These are phyloP conservation scores for Eretmodus cyanostictus DNA, from an alignment of 2,113 vertebrate genomes.

Conservation along the genomic window DNA sequence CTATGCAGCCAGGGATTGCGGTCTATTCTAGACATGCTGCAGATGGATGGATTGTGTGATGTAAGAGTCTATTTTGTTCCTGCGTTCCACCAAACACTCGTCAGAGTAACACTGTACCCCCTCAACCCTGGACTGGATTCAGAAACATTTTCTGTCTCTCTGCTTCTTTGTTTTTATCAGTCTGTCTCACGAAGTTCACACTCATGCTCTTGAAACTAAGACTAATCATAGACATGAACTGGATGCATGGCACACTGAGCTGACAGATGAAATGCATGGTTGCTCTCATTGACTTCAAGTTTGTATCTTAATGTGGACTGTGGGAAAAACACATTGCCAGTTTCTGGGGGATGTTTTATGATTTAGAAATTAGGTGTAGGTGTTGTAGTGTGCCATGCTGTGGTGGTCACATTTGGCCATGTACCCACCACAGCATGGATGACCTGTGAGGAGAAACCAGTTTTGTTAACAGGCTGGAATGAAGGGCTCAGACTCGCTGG, in stretches of 20 bases:
- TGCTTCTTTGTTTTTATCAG: not conserved
- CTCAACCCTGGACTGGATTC: constrained; percentile 7
- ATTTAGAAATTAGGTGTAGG: not conserved
- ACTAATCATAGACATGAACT: not conserved
- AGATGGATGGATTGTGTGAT: constrained; percentile 57
- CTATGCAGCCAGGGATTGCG: constrained; percentile 32
- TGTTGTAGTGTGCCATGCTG: not conserved
- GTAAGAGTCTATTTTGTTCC: constrained; percentile 67
- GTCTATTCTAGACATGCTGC: constrained; percentile 66
- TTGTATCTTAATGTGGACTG: constrained; percentile 19
- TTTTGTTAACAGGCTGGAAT: constrained; percentile 31
- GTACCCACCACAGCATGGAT: not conserved
- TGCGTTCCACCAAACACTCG: constrained; percentile 23
- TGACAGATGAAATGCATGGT: not conserved
- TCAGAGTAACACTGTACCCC: constrained; percentile 8
- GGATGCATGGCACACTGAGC: not conserved
- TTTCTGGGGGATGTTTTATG: not conserved
- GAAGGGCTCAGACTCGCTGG: not conserved
- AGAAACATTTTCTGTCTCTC: constrained; percentile 7
- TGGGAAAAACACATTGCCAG: not conserved
- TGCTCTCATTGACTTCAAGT: not conserved
- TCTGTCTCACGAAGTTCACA: not conserved
- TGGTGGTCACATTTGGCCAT: not conserved
- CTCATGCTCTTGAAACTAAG: not conserved
- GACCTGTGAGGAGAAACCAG: not conserved